Evolutionary conservation across 2,797 vertebrate species (phyloP), one percentile per base, ranked within the genome.

Genomic region (Novumbra hubbsi): DNA sequence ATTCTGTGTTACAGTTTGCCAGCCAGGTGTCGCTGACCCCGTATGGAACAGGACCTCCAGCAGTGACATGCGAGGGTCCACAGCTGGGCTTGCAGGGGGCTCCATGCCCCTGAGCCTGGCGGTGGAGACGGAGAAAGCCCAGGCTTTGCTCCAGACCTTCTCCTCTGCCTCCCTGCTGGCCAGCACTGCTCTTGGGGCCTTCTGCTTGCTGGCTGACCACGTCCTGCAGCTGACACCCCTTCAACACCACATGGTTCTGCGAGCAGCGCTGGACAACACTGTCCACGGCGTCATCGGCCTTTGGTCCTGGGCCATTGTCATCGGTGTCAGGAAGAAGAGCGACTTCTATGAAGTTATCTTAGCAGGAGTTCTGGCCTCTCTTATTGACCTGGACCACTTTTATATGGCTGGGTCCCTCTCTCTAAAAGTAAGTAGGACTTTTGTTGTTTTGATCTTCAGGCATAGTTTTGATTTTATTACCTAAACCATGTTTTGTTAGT

Each of bases 371-470:
- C 93, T 99, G 57, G 95, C 97, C 2, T 97, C 96, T 0, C 75
- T 96, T 76, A 96, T 99, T 76, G 98, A 99, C 75, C 76, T 98
- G 80, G 98, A 99, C 83, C 97, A 99, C 88, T 99, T 99, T 87
- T 90, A 96, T 73, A 85, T 93, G 88, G 96, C 98, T 69, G 93
- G 95, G 73, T 98, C 98, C 0, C 80, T 98, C 8, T 98, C 97
- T 1, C 90, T 99, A 79, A 94, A 96, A 93, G 98, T 98, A 86
- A 92, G 87, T 32, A 14, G 6, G 12, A 17, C 28, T 5, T 57
- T 28, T 73, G 2, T 1, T 70, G 8, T 28, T 4, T 24, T 11
- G 17, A 38, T 38, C 5, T 38, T 38, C 34, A 38, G 34, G 34
- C 34, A 38, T 38, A 38, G 34, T n/a, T n/a, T n/a, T n/a, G n/a